A percentile compares a stretch with the other conserved stretches of the same genome.
Conservation (phyloP, 1,140 invertebrate species). For the Drosophila serrata region DNA sequence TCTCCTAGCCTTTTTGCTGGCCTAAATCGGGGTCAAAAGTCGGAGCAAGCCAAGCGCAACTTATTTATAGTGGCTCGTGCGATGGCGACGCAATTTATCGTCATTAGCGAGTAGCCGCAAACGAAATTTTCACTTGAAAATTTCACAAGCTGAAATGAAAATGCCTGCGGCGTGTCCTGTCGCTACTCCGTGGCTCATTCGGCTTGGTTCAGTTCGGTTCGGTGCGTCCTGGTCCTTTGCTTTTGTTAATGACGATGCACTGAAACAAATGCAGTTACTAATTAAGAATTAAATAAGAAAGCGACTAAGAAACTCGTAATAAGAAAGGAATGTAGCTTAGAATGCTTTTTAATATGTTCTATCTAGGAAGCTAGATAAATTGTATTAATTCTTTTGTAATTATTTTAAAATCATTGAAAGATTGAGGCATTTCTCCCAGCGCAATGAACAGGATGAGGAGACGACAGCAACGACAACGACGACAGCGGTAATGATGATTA, state of each 20-base stretch:
- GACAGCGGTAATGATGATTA: constrained; percentile 81
- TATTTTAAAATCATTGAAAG: no score
- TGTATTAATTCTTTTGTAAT: no score
- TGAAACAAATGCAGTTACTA: not conserved
- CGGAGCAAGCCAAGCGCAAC: constrained; percentile 58
- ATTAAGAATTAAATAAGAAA: not conserved
- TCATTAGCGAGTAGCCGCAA: constrained; percentile 73
- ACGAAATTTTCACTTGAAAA: constrained; percentile 76
- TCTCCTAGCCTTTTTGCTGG: not conserved
- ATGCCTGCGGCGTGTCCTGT: constrained; percentile 64
- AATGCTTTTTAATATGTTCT: no score
- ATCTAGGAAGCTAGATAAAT: no score
- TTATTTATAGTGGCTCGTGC: constrained; percentile 74
- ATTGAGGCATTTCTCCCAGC: no score
- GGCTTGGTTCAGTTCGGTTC: constrained; percentile 1
- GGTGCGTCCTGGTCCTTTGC: constrained; percentile 35
- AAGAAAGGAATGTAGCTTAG: no score
- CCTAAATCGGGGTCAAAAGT: constrained; percentile 35
- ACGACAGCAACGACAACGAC: constrained; percentile 46
- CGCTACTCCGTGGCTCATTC: constrained; percentile 32
- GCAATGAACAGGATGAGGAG: not conserved
- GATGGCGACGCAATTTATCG: constrained; percentile 73
- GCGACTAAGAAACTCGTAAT: not conserved
- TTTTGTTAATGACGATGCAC: constrained; percentile 67
- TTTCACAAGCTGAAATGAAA: constrained; percentile 76